Base-by-base conservation (phyloP, 2,888 invertebrate genomes). In the Phengaris arion region DNA sequence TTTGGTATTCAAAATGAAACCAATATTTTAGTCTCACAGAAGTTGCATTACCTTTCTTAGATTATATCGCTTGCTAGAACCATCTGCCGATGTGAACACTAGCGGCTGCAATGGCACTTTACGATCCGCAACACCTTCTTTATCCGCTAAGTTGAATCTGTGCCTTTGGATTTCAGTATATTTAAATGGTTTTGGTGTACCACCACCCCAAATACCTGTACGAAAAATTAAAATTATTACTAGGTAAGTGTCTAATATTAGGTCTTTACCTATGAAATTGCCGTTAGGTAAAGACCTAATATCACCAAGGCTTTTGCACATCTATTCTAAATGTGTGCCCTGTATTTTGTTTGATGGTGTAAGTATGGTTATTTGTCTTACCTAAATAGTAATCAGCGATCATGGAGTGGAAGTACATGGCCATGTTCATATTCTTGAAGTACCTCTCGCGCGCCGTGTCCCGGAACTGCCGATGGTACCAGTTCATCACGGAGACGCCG, bases 361-460 rank as follows among this genome's bases (percentile, higher is more conserved):
- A 9, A 15, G n/a, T 2, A 9, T 15, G 55, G 2, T 57, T 8
- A 3, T n/a, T 57, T 13, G 22, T 48, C 80, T 79, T 78, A 93
- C 99, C 99, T 45, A 99, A 93, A 87, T 98, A 99, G 86, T 99
- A 99, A 90, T 99, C 99, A 1, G 99, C 99, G 80, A 99, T 98
- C 94, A 98, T 98, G 0, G 99, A 98, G 86, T 99, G 99, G 86
- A 99, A 99, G 87, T 98, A 98, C 90, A 97, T 97, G 0, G 98
- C 97, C 96, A 98, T 98, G 87, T 98, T 98, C 95, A 98, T 96
- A 85, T 99, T 99, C 88, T 98, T 98, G 92, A 99, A 99, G 90
- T 99, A 99, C 72, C 99, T 92, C 87, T 99, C 99, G 75, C 96
- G 96, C 0, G 99, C 99, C 0, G 99, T 96, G 84, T 98, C 98